A percentile compares a stretch with the other conserved stretches of the same genome.
These are phyloP conservation scores for Euphysa ruthae DNA, from an alignment of 30 jellyfish, hydroid and myxozoan genomes.

Conservation along the genomic window DNA sequence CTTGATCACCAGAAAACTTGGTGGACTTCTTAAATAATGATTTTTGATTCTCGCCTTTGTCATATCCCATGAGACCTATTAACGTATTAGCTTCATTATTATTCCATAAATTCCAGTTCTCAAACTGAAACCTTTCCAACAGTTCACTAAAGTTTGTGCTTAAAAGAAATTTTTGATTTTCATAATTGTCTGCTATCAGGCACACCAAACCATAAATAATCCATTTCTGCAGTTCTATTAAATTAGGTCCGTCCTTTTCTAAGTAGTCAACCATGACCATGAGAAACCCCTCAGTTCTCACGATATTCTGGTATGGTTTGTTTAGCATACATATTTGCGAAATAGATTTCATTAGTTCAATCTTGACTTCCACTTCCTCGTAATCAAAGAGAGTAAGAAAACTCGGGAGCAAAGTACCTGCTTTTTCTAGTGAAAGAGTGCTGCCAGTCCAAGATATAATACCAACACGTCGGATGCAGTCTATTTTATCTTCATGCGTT, in stretches of 20 bases:
- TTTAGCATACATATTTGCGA: neutral
- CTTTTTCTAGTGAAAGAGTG: conserved; percentile 1
- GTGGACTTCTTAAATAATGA: no score
- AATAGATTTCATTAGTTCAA: conserved; percentile 8
- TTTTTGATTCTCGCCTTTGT: no score
- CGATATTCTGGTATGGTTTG: neutral
- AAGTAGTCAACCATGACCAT: neutral
- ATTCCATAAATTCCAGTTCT: conserved; percentile 12
- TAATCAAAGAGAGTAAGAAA: neutral
- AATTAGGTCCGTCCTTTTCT: neutral
- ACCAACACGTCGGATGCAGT: conserved; percentile 2
- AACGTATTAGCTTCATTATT: conserved; percentile 2
- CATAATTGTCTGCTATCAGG: neutral
- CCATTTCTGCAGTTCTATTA: conserved; percentile 9
- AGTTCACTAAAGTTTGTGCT: neutral
- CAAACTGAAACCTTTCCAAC: neutral
- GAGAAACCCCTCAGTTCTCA: conserved; percentile 23
- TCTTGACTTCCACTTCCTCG: neutral
- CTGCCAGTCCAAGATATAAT: conserved; percentile 28
- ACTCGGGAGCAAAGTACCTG: conserved; percentile 5
- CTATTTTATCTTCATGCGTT: conserved; percentile 5
- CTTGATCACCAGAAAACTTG: no score
- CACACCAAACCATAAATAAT: neutral
- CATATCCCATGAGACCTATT: neutral
- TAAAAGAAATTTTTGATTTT: conserved; percentile 5